phyloP scores from a whole-genome alignment of 2,113 vertebrate species.

The Athene cunicularia region DNA sequence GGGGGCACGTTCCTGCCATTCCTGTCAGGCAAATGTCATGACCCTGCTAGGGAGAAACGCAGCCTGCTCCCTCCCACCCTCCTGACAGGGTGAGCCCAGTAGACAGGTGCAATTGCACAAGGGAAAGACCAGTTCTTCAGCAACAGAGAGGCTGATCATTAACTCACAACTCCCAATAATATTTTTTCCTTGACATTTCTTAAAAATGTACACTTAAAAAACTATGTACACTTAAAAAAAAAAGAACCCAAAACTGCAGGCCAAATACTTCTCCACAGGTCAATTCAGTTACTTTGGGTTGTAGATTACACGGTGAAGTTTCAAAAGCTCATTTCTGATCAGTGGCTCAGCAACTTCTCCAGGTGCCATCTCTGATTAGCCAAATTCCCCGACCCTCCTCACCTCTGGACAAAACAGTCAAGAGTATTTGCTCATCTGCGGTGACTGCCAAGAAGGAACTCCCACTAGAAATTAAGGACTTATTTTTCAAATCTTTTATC shows the following conservation, averaged over 20 bases:
- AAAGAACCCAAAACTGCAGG: neutral
- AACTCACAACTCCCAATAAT: neutral
- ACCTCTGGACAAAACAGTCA: neutral
- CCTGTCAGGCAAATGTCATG: neutral
- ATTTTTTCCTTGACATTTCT: neutral
- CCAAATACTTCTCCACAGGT: neutral
- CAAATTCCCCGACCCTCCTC: neutral
- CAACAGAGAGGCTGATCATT: neutral
- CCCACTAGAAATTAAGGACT: neutral
- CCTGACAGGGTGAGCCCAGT: neutral
- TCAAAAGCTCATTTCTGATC: neutral
- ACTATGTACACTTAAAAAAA: neutral
- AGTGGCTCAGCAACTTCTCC: neutral
- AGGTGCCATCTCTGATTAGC: neutral
- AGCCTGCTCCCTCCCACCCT: neutral
- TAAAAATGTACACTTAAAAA: neutral
- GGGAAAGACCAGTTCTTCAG: constrained; percentile 6
- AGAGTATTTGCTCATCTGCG: neutral
- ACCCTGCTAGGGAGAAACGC: neutral
- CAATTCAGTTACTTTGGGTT: neutral
- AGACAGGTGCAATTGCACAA: neutral
- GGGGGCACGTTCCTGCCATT: neutral
- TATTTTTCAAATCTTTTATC: neutral
- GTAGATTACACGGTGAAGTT: neutral
- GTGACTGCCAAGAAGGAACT: neutral